phyloP scores from a whole-genome alignment of 2,113 vertebrate genomes.

The Eulacestoma nigropectus region DNA sequence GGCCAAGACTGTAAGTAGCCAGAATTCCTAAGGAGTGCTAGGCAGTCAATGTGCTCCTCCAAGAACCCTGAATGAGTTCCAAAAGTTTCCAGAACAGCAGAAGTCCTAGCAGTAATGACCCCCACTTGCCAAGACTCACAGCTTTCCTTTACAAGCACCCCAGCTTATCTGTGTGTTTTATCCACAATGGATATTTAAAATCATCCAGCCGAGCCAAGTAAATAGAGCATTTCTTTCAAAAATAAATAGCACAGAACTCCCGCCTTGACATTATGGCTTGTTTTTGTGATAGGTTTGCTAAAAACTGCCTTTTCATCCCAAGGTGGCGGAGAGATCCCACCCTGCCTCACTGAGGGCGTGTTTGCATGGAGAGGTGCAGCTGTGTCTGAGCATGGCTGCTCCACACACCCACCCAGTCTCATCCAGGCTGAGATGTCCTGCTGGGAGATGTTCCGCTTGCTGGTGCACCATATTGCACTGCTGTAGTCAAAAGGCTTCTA shows the following conservation, averaged over 20 bases:
- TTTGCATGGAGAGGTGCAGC: background rate
- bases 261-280: background rate
- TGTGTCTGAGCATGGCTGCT: background rate
- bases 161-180: constrained; percentile 15
- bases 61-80: background rate
- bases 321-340: background rate
- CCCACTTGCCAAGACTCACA: background rate
- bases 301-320: background rate
- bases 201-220: background rate
- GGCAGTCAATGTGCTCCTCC: background rate
- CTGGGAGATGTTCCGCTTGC: background rate
- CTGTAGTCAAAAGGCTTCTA: background rate
- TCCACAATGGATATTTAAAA: background rate
- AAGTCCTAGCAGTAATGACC: background rate
- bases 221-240: background rate
- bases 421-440: background rate
- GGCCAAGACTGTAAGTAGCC: constrained; percentile 16
- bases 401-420: fast-evolving
- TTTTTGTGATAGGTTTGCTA: background rate
- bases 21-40: constrained; percentile 4
- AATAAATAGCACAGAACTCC: background rate
- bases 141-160: background rate
- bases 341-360: fast-evolving
- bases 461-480: background rate
- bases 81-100: background rate